Evolutionary conservation across 1,140 invertebrate species (phyloP).

Genomic region (Saxidomus purpurata): DNA sequence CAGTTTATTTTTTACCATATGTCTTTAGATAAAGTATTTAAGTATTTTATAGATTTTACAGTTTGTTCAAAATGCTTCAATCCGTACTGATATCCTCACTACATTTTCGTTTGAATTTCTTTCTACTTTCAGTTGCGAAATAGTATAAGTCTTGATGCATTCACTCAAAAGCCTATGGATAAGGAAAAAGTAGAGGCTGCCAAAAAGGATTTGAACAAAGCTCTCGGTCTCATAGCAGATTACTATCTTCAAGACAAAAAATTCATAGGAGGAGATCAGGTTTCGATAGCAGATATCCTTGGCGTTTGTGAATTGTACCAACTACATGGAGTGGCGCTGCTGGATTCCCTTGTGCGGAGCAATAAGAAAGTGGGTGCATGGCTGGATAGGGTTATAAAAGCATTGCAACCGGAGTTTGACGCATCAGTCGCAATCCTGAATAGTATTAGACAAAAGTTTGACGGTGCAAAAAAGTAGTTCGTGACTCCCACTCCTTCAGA

Average conservation of each 20-base stretch:
- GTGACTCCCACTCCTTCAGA: too few relatives aligned
- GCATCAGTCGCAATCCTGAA: conserved; percentile 87
- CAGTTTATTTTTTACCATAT: too few relatives aligned
- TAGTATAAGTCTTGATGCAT: neutral
- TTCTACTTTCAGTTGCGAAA: conserved; percentile 30
- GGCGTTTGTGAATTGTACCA: conserved; percentile 94
- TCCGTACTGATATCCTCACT: too few relatives aligned
- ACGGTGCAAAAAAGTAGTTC: neutral
- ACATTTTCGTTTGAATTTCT: too few relatives aligned
- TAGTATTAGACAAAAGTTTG: conserved; percentile 3
- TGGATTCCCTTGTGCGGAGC: conserved; percentile 88
- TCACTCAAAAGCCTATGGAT: conserved; percentile 65
- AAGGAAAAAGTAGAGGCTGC: conserved; percentile 72
- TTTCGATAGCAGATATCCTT: conserved; percentile 92
- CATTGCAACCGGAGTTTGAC: conserved; percentile 89
- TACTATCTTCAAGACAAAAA: conserved; percentile 82
- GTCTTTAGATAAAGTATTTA: too few relatives aligned
- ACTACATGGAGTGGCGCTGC: conserved; percentile 89
- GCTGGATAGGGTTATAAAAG: conserved; percentile 89
- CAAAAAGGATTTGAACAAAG: conserved; percentile 74
- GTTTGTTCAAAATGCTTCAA: too few relatives aligned
- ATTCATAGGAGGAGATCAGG: conserved; percentile 90
- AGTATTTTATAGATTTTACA: too few relatives aligned
- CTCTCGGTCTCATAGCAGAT: conserved; percentile 84
- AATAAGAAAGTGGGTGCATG: conserved; percentile 89